Base-by-base conservation (phyloP, 2,888 invertebrate species). In the Patella depressa region DNA sequence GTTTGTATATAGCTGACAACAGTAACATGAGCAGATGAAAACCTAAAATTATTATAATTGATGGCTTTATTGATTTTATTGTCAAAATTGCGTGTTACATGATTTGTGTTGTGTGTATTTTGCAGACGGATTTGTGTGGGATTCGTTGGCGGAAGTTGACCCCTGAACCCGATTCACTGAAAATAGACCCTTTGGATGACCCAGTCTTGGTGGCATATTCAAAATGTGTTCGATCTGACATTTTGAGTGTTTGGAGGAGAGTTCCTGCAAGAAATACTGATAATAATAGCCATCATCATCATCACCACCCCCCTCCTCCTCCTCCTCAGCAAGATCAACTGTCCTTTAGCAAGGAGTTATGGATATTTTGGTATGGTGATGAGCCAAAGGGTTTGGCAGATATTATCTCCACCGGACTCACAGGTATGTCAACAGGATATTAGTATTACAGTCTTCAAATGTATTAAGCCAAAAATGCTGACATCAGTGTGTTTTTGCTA, bases 281-380 rank as follows among this genome's bases (percentile, higher is more conserved):
- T 54, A 84, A 84, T 71, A 80, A 83, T 45, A 11, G 19, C 19
- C 19, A 24, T 65, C 65, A 19, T 11, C 81, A 82, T 34, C 79
- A 65, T 59, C 85, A 85, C 70, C 80, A 83, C 29, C 45, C 45
- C 45, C 45, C 45, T 45, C 45, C 45, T 45, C 45, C 45, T 9
- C 81, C 83, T 29, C 79, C 76, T 70, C 73, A 81, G 55, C 77
- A 84, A 29, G 89, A 89, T 72, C 83, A 90, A 29, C 81, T 87
- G 65, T 81, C 78, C 17, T 89, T 86, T 79, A 86, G 85, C 76
- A 99, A 98, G 93, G 99, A 99, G 93, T 94, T 99, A 81, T 99
- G 99, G 99, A 96, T 99, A 92, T 99, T 99, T 94, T 99, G 99
- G 99, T 99, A 99, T 93, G 98, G 98, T 90, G 98, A 98, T 76